Percentiles rank a stretch among this genome's conserved stretches.
phyloP scores from a whole-genome alignment of 2,797 vertebrate species.

The Rhinogobio ventralis region DNA sequence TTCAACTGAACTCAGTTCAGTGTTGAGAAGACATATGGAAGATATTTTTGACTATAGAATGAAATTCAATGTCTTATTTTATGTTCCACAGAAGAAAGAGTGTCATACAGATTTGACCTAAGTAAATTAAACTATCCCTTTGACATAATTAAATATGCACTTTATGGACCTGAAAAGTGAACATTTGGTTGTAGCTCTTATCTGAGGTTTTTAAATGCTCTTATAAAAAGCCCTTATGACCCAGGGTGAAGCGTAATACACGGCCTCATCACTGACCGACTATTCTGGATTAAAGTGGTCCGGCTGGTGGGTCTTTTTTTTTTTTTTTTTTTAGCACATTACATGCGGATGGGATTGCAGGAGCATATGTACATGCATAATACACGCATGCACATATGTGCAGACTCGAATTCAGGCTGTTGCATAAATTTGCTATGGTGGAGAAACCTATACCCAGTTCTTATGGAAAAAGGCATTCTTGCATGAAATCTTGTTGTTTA shows the following conservation, averaged over 20 bases:
- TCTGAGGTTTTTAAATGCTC: conserved; percentile 1
- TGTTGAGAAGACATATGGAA: background rate
- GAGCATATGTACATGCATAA: conserved; percentile 47
- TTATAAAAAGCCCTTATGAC: conserved; percentile 22
- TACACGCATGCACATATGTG: conserved; percentile 34
- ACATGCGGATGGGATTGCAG: background rate
- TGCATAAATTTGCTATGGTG: conserved; percentile 11
- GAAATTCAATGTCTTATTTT: background rate
- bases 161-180: background rate
- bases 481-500: background rate
- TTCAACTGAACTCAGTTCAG: no score
- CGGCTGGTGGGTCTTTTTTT: background rate
- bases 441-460: conserved; percentile 1
- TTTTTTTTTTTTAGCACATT: background rate
- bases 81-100: background rate
- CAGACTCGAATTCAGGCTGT: conserved; percentile 6
- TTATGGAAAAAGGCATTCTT: conserved; percentile 17
- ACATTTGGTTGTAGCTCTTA: conserved; percentile 20
- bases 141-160: conserved; percentile 48
- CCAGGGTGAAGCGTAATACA: conserved; percentile 25
- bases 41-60: background rate
- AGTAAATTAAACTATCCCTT: background rate
- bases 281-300: conserved; percentile 41
- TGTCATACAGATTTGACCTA: background rate
- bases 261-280: conserved; percentile 28